phyloP scores from a whole-genome alignment of 2,113 vertebrate genomes.

The Prinia subflava region DNA sequence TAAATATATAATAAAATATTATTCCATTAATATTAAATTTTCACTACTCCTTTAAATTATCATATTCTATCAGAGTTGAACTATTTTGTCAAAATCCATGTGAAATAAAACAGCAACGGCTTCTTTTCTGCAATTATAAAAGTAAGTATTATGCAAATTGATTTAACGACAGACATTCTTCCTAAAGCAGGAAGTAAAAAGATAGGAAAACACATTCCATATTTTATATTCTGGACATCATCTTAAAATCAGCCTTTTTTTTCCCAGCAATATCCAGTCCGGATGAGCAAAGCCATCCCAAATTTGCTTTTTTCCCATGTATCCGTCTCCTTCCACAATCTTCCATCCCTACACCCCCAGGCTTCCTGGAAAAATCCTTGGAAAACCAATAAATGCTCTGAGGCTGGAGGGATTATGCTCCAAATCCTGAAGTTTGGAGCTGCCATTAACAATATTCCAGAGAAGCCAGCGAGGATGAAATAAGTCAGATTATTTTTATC shows the following conservation, averaged over 20 bases:
- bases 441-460: background rate
- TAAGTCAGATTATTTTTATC: background rate
- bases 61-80: fast-evolving
- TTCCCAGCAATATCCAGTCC: background rate
- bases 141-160: background rate
- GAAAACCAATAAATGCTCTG: background rate
- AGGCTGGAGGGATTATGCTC: background rate
- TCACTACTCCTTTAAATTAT: background rate
- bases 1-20: too few species aligned
- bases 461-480: background rate
- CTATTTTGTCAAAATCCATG: background rate
- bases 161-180: background rate
- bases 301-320: background rate
- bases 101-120: background rate
- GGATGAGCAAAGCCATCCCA: background rate
- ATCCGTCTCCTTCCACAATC: background rate
- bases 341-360: background rate
- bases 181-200: background rate
- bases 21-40: background rate
- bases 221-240: background rate
- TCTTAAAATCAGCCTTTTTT: background rate
- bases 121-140: background rate
- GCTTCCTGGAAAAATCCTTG: background rate
- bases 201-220: background rate
- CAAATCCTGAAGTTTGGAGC: background rate